These are phyloP conservation scores for Tupaia chinensis DNA, from an alignment of 2,113 vertebrate genomes.

Conservation along the genomic window DNA sequence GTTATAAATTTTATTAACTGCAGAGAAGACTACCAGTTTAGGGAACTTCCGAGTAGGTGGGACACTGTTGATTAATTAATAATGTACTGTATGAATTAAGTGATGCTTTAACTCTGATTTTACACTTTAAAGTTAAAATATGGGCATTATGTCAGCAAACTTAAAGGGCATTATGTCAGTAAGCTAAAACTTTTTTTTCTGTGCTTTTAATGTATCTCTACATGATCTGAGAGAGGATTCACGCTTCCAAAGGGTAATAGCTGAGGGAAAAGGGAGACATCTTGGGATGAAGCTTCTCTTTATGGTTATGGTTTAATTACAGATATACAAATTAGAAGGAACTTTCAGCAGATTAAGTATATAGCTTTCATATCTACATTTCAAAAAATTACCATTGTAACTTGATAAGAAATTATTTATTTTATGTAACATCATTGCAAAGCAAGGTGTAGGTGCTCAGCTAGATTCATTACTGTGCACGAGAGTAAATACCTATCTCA, in stretches of 20 bases:
- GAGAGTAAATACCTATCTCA: constrained; percentile 58
- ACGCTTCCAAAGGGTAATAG: not conserved
- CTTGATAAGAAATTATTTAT: constrained; percentile 44
- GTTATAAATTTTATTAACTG: constrained; percentile 84
- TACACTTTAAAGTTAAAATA: constrained; percentile 88
- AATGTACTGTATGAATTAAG: constrained; percentile 88
- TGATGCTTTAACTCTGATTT: constrained; percentile 88
- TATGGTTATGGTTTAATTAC: constrained; percentile 7
- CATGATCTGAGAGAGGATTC: not conserved
- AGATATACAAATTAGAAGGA: constrained; percentile 24
- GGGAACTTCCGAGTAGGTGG: constrained; percentile 84
- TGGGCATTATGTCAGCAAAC: constrained; percentile 90
- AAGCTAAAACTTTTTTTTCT: constrained; percentile 72
- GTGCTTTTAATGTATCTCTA: constrained; percentile 72
- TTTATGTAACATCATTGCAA: constrained; percentile 67
- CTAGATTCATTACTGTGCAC: constrained; percentile 66
- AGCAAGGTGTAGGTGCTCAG: constrained; percentile 62
- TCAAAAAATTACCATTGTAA: constrained; percentile 67
- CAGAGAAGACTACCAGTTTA: constrained; percentile 83
- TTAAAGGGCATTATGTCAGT: constrained; percentile 86
- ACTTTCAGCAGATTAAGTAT: constrained; percentile 57
- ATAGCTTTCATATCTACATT: constrained; percentile 33
- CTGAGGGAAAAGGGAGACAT: not conserved
- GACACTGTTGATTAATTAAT: constrained; percentile 85
- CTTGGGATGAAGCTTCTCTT: not conserved